These are phyloP conservation scores for Cnemophilus loriae DNA, from an alignment of 2,113 vertebrate species.

Conservation along the genomic window DNA sequence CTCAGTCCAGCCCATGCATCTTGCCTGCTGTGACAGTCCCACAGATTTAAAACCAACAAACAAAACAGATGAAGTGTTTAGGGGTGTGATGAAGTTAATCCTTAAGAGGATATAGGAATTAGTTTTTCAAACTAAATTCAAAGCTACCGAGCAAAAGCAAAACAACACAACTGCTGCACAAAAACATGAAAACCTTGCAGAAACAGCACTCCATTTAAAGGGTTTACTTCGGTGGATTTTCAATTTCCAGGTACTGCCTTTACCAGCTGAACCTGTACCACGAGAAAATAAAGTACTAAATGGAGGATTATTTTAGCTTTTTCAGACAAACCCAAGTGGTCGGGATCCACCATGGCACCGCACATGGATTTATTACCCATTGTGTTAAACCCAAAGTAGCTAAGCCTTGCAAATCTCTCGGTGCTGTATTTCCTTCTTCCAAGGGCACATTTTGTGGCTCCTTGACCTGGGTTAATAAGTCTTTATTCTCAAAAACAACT, in stretches of 20 bases:
- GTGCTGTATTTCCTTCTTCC: not conserved
- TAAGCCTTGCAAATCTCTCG: constrained; percentile 41
- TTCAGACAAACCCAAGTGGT: not conserved
- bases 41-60: not conserved
- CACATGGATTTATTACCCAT: not conserved
- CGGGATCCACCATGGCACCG: not conserved
- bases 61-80: not conserved
- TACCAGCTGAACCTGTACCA: not conserved
- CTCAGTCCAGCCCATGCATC: not conserved
- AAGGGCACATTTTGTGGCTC: constrained; percentile 12
- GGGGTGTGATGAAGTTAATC: constrained; percentile 18
- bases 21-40: not conserved
- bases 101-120: constrained; percentile 18
- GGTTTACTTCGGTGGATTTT: not conserved
- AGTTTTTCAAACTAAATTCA: constrained; percentile 30
- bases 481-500: constrained; percentile 50
- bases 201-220: not conserved
- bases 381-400: not conserved
- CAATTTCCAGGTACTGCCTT: not conserved
- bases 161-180: not conserved
- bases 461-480: constrained; percentile 54
- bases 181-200: not conserved
- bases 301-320: not conserved
- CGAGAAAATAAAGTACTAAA: not conserved
- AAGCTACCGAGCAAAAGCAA: not conserved